Base-by-base conservation (phyloP, 1,140 invertebrate genomes). In the Panagrolaimus sp. region DNA sequence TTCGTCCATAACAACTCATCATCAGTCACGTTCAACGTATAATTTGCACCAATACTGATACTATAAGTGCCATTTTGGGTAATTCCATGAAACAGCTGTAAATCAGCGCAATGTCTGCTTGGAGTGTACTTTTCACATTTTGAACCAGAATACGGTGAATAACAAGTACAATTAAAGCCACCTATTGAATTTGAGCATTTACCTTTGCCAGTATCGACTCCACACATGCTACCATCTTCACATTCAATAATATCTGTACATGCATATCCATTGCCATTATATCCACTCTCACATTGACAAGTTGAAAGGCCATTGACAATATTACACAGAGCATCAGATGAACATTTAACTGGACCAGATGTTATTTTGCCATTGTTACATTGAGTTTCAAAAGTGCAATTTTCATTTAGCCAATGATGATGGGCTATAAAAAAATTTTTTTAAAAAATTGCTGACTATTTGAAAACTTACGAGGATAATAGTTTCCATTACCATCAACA, bases 381-480 rank as follows among this genome's bases (percentile, higher is more conserved):
- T 8, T 57, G 51, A 8, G 20, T 25, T 1, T 57, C 20, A 27
- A 11, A 13, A 2, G 20, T n/a, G 4, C 51, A 57, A 16, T 57
- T 57, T 11, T 57, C 51, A 13, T 11, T 27, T 4, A 57, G 11
- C 51, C 51, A 57, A 25, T 57, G 51, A 13, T 20, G 13, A 20
- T 57, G 51, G 5, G 51, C 51, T 57, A 16, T 25, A 57, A 57
- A 20, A 11, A 20, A 0, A 57, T 20, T 20, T 2, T 57, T 20
- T 11, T 27, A 16, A 14, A 23, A 57, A n/a, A 2, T 16, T 57
- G 0, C 11, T 11, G 2, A 57, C 20, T n/a, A 11, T 16, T 0
- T 20, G 20, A 57, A n/a, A 13, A n/a, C 51, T 57, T 20, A 57
- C 51, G 51, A 25, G 51, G 51, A 25, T 57, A 57, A 16, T 57